Conservation (phyloP, 2,113 vertebrate genomes). For the Brienomyrus longianalis region DNA sequence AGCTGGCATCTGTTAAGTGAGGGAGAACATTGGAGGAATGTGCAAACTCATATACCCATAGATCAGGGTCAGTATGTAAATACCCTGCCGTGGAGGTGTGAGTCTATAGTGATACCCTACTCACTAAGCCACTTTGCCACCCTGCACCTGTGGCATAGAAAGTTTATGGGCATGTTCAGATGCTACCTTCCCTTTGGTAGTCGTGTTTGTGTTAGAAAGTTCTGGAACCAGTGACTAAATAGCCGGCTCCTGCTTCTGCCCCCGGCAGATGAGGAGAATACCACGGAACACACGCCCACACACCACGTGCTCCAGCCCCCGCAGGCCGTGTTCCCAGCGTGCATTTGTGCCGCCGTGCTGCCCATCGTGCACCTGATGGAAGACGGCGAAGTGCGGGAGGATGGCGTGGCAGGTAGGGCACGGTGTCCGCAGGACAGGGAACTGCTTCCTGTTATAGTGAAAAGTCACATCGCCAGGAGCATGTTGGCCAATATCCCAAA, state of each 20-base stretch:
- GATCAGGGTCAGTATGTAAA: neutral
- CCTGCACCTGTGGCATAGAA: neutral
- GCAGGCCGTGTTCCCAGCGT: slow-evolving; percentile 94
- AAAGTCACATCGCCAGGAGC: neutral
- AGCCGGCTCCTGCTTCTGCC: neutral
- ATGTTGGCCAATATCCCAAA: neutral
- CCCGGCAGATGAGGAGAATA: slow-evolving; percentile 83
- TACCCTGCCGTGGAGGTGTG: neutral
- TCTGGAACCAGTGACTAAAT: neutral
- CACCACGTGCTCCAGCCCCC: slow-evolving; percentile 91
- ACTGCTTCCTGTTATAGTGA: neutral
- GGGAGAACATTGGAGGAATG: neutral
- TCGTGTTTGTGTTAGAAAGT: neutral
- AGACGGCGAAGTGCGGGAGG: slow-evolving; percentile 91
- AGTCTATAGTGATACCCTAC: neutral
- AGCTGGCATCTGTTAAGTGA: neutral
- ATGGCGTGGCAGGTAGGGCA: slow-evolving; percentile 84
- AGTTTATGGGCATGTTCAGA: neutral
- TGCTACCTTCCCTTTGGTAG: neutral
- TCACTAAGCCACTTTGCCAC: neutral
- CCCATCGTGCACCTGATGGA: slow-evolving; percentile 98
- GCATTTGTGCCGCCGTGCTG: slow-evolving; percentile 93
- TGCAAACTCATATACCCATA: neutral
- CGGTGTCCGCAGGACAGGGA: neutral
- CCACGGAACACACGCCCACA: slow-evolving; percentile 88